Percentiles rank a stretch among this genome's conserved stretches.
Conservation (phyloP, 2,113 vertebrate genomes). For the Dicerorhinus sumatrensis region DNA sequence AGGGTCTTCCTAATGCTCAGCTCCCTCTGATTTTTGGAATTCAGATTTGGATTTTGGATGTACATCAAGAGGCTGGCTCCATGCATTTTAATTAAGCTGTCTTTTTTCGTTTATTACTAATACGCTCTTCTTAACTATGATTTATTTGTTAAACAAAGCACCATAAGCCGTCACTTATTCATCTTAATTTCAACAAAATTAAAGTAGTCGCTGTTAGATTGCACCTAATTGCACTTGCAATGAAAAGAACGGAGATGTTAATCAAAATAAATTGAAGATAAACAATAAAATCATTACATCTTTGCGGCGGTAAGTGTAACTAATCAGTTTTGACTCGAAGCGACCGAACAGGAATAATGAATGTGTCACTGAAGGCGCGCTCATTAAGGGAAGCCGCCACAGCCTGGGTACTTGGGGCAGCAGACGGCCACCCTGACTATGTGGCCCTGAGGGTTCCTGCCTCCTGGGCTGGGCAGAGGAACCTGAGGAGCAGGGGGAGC, state of each 20-base stretch:
- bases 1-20: constrained; percentile 4
- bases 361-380: constrained; percentile 89
- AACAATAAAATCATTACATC: constrained; percentile 96
- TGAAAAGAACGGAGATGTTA: constrained; percentile 93
- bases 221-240: constrained; percentile 92
- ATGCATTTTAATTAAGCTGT: constrained; percentile 90
- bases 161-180: constrained; percentile 92
- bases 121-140: constrained; percentile 92
- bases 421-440: constrained; percentile 65
- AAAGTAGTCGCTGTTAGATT: constrained; percentile 90
- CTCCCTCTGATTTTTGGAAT: constrained; percentile 81
- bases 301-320: constrained; percentile 92
- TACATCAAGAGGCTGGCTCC: constrained; percentile 86
- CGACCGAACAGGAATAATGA: constrained; percentile 92
- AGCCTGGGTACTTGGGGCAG: constrained; percentile 85
- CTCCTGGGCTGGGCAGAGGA: constrained; percentile 50
- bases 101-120: constrained; percentile 91
- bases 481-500: neutral
- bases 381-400: constrained; percentile 90
- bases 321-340: constrained; percentile 94
- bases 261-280: constrained; percentile 96
- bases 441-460: constrained; percentile 57
- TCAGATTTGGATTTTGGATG: constrained; percentile 84
- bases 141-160: constrained; percentile 93
- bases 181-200: constrained; percentile 93